Evolutionary conservation across 2,888 invertebrate species (phyloP), one percentile per base, ranked within the genome.

Genomic region (Beris chalybata): DNA sequence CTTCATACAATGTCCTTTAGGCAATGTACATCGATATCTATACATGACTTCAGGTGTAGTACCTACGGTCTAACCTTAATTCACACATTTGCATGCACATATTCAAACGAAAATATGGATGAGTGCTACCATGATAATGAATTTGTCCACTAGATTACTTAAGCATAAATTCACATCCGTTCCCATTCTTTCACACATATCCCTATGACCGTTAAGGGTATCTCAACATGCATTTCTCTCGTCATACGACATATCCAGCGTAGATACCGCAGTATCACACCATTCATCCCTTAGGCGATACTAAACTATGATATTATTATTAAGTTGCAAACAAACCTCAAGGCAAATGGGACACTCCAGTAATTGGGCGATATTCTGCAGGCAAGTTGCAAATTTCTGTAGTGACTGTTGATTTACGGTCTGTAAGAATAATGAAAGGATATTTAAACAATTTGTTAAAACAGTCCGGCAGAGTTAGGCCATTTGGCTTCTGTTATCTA

Each of bases 321-420:
- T 73, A 73, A 64, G 30, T 64, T 67, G 53, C 50, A 67, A 53
- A 65, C 66, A 11, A 73, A 81, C 81, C 76, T 83, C 83, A 70
- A 82, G 77, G 73, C 83, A 83, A 69, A 83, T 79, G 69, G 83
- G 83, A 77, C 83, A 83, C 74, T 83, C 83, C 72, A 83, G 75
- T 71, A 83, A 77, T 74, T 82, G 81, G 70, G 82, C 77, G 71
- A 82, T 79, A 71, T 80, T 78, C 76, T 82, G 81, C 70, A 82
- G 76, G 75, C 81, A 82, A 68, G 78, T 76, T 61, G 81, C 80
- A 74, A 82, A 79, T 74, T 81, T 80, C 75, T 82, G 81, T 70
- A 82, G 74, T 71, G 81, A 79, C 71, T 78, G 78, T 72, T 80
- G 79, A 76, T 79, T 77, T 70, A 79, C 52, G 55, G 63, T 47